Conservation (phyloP, 1,140 invertebrate species). For the fruit fly (Drosophila melanogaster) region DNA sequence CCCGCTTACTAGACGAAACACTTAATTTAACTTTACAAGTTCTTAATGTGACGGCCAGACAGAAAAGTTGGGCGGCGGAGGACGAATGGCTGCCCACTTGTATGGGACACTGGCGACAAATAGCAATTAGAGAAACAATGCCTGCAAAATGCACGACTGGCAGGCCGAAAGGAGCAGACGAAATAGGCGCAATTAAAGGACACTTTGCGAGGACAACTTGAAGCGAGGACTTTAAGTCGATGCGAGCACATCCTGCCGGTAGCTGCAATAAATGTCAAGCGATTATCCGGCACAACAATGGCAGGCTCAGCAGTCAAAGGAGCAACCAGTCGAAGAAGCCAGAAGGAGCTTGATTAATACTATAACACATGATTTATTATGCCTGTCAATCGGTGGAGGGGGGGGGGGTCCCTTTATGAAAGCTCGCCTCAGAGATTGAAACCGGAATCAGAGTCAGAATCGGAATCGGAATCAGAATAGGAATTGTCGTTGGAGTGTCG, state of each 20-base stretch:
- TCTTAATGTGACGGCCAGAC: constrained; percentile 80
- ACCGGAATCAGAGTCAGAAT: constrained; percentile 45
- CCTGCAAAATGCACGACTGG: constrained; percentile 27
- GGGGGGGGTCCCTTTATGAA: constrained; percentile 78
- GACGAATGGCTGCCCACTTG: constrained; percentile 19
- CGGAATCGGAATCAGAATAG: constrained; percentile 35
- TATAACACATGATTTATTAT: constrained; percentile 82
- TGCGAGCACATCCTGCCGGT: background rate
- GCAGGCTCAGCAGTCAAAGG: constrained; percentile 23
- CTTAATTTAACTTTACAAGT: constrained; percentile 82
- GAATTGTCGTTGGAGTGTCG: background rate
- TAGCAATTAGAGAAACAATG: constrained; percentile 78
- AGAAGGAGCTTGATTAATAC: constrained; percentile 71
- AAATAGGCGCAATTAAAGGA: constrained; percentile 63
- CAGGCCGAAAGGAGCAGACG: constrained; percentile 13
- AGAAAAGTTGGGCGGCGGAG: constrained; percentile 23
- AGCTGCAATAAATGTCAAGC: constrained; percentile 76
- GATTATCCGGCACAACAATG: constrained; percentile 68
- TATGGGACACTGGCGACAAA: constrained; percentile 53
- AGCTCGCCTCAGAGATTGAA: constrained; percentile 70
- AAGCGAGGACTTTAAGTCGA: constrained; percentile 48
- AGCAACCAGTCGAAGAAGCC: constrained; percentile 43
- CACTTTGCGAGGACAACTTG: constrained; percentile 40
- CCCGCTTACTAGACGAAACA: constrained; percentile 73
- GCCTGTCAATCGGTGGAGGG: constrained; percentile 71